A percentile compares a stretch with the other conserved stretches of the same genome.
Conservation (phyloP, 2,888 invertebrate genomes). For the Ypsolopha scabrella region DNA sequence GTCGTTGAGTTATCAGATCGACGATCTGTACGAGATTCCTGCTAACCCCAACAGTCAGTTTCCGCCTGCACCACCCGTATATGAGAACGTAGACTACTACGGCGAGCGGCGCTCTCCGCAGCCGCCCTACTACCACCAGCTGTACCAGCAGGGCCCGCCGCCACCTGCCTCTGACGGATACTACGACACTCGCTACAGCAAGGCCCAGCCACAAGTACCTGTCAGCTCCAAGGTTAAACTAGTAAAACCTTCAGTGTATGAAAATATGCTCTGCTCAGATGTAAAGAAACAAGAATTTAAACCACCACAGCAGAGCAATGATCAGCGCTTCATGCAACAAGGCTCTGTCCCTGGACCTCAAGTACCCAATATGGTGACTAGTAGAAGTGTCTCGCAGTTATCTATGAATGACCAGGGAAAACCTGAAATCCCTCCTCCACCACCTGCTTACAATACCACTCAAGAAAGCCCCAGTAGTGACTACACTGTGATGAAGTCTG, state of each 20-base stretch:
- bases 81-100: constrained; percentile 88
- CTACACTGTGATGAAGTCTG: constrained; percentile 62
- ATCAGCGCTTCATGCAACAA: constrained; percentile 52
- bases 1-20: constrained; percentile 61
- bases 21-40: constrained; percentile 58
- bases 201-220: constrained; percentile 87
- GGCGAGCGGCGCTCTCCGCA: constrained; percentile 69
- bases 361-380: constrained; percentile 44
- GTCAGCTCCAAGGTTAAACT: constrained; percentile 58
- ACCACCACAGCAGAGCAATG: constrained; percentile 30
- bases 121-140: constrained; percentile 74
- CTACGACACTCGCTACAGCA: constrained; percentile 72
- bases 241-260: constrained; percentile 52
- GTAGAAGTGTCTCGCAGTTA: constrained; percentile 37
- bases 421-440: constrained; percentile 59
- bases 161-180: constrained; percentile 54
- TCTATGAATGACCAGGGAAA: constrained; percentile 51
- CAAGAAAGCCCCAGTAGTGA: constrained; percentile 50
- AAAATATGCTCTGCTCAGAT: constrained; percentile 61
- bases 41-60: constrained; percentile 48
- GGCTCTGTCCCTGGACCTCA: constrained; percentile 55
- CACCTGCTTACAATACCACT: constrained; percentile 41
- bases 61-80: constrained; percentile 66
- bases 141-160: constrained; percentile 54
- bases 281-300: constrained; percentile 54